Conservation (phyloP, 2,113 vertebrate species). For the Calonectris borealis region DNA sequence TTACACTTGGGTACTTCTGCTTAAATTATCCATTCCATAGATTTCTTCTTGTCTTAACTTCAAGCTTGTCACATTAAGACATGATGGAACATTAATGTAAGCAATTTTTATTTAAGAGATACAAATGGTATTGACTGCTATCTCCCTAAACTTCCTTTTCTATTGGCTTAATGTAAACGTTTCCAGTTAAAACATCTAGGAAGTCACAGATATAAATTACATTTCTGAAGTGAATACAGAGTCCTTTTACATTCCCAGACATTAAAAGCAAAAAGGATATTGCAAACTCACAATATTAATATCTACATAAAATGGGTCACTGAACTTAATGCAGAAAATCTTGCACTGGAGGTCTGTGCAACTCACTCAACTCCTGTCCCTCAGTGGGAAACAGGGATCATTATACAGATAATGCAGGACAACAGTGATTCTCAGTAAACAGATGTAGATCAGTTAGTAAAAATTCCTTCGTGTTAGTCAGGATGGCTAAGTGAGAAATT, state of each 20-base stretch:
- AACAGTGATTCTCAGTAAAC: background rate
- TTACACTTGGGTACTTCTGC: conserved; percentile 21
- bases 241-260: background rate
- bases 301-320: background rate
- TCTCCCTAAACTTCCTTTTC: background rate
- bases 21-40: conserved; percentile 29
- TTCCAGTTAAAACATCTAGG: background rate
- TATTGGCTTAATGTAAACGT: background rate
- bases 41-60: conserved; percentile 28
- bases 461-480: background rate
- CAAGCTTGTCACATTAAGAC: conserved; percentile 41
- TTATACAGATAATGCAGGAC: background rate
- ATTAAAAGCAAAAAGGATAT: background rate
- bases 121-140: conserved; percentile 6
- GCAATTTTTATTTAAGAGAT: conserved; percentile 35
- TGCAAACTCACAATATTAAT: background rate
- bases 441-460: background rate
- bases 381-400: background rate
- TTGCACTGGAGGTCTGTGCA: background rate
- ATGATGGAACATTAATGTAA: conserved; percentile 7
- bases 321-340: background rate
- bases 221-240: background rate
- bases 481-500: background rate
- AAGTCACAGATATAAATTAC: background rate
- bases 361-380: background rate